Conservation (phyloP, 2,797 vertebrate genomes). For the Pseudocheirus occidentalis region DNA sequence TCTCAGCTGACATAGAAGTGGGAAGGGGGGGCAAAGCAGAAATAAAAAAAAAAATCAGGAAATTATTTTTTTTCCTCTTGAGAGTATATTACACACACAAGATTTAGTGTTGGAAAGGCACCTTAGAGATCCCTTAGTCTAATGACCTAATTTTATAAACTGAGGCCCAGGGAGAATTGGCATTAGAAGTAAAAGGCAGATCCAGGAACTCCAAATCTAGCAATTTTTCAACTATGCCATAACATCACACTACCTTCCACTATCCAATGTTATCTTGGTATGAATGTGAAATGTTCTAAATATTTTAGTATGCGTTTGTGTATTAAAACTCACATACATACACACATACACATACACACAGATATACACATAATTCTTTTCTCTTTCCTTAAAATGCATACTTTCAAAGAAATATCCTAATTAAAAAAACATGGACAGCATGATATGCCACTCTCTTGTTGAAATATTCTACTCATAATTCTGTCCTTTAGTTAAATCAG, state of each 20-base stretch:
- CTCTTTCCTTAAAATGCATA: slow-evolving; percentile 1
- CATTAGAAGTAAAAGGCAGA: not conserved
- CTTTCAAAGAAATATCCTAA: slow-evolving; percentile 27
- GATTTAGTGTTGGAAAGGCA: not conserved
- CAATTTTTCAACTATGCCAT: not conserved
- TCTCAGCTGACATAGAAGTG: not conserved
- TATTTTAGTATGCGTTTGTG: slow-evolving; percentile 28
- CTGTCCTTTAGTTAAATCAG: slow-evolving; percentile 17
- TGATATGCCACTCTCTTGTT: not conserved
- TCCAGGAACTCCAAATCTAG: not conserved
- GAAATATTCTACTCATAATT: slow-evolving; percentile 29
- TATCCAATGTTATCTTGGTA: not conserved
- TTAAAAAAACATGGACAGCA: slow-evolving; percentile 21
- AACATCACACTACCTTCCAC: not conserved
- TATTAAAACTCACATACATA: slow-evolving; percentile 18
- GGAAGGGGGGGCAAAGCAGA: not conserved
- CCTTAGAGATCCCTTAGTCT: not conserved
- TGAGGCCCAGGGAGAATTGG: not conserved
- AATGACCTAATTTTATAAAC: not conserved
- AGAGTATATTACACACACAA: not conserved
- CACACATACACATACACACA: slow-evolving; percentile 37
- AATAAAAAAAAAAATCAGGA: not conserved
- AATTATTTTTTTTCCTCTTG: not conserved
- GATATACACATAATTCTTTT: slow-evolving; percentile 4
- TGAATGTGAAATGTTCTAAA: slow-evolving; percentile 3